These are phyloP conservation scores for Nycticebus coucang DNA, from an alignment of 2,113 vertebrate genomes.

Conservation along the genomic window DNA sequence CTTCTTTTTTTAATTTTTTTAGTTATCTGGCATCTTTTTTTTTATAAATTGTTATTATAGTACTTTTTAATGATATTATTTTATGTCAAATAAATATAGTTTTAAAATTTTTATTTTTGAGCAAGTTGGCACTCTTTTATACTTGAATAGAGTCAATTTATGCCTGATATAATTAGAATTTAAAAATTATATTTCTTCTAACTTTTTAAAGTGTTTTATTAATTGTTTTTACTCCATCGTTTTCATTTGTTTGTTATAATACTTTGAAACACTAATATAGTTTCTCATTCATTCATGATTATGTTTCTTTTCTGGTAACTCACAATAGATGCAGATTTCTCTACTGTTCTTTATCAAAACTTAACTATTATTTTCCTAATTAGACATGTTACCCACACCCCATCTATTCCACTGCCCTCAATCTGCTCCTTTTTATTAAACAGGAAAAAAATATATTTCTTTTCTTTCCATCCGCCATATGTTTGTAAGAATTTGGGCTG, in stretches of 20 bases:
- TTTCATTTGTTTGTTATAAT: neutral
- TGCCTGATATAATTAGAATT: neutral
- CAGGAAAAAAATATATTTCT: neutral
- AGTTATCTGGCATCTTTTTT: neutral
- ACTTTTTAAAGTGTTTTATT: neutral
- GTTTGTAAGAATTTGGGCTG: neutral
- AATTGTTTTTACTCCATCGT: neutral
- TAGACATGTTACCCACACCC: neutral
- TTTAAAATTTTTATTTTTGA: neutral
- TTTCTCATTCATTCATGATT: neutral
- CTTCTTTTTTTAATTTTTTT: neutral
- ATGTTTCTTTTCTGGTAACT: neutral
- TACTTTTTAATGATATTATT: neutral
- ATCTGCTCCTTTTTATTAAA: neutral
- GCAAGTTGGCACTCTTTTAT: neutral
- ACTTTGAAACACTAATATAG: neutral
- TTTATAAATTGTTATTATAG: neutral
- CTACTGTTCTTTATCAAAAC: neutral
- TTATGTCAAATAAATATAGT: neutral
- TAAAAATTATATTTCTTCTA: neutral
- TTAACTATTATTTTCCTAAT: neutral
- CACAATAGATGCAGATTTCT: neutral
- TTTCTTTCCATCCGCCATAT: neutral
- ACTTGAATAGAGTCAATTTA: neutral
- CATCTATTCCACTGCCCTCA: neutral